Evolutionary conservation across 1,140 invertebrate species (phyloP).

Genomic region (Brachionus angularis): DNA sequence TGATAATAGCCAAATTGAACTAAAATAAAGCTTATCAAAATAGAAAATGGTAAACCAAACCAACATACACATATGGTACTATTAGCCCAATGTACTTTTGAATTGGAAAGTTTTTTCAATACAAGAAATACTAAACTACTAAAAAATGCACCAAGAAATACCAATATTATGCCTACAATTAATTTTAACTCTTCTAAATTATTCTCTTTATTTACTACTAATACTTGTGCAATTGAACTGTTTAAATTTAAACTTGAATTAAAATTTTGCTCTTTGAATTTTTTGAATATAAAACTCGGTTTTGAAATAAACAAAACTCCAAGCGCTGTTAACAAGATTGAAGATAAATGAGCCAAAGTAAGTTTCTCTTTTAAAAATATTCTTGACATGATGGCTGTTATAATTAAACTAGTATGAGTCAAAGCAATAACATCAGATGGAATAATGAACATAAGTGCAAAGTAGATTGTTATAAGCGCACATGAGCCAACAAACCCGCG

Average conservation of each 20-base stretch:
- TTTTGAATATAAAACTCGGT: slow-evolving; percentile 24
- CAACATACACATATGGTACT: slow-evolving; percentile 23
- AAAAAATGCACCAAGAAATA: slow-evolving; percentile 17
- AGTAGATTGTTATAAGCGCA: slow-evolving; percentile 33
- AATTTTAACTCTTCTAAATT: slow-evolving; percentile 7
- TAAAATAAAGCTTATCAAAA: background rate
- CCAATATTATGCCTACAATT: background rate
- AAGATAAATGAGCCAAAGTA: slow-evolving; percentile 24
- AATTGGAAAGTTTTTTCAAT: slow-evolving; percentile 25
- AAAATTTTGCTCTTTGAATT: background rate
- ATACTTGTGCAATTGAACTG: background rate
- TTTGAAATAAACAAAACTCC: slow-evolving; percentile 35
- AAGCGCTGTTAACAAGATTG: background rate
- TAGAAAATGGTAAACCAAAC: slow-evolving; percentile 31
- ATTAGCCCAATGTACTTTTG: slow-evolving; percentile 27
- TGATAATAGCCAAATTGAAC: slow-evolving; percentile 9
- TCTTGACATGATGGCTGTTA: slow-evolving; percentile 34
- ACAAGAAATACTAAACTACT: slow-evolving; percentile 5
- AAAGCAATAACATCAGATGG: slow-evolving; percentile 21
- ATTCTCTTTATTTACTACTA: too few species aligned
- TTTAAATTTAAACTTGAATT: background rate
- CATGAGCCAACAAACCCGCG: slow-evolving; percentile 18
- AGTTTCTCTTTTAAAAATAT: slow-evolving; percentile 39
- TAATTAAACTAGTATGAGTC: slow-evolving; percentile 31
- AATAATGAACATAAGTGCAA: slow-evolving; percentile 35